These are phyloP conservation scores for Aramus guarauna DNA, from an alignment of 2,113 vertebrate genomes.

Conservation along the genomic window DNA sequence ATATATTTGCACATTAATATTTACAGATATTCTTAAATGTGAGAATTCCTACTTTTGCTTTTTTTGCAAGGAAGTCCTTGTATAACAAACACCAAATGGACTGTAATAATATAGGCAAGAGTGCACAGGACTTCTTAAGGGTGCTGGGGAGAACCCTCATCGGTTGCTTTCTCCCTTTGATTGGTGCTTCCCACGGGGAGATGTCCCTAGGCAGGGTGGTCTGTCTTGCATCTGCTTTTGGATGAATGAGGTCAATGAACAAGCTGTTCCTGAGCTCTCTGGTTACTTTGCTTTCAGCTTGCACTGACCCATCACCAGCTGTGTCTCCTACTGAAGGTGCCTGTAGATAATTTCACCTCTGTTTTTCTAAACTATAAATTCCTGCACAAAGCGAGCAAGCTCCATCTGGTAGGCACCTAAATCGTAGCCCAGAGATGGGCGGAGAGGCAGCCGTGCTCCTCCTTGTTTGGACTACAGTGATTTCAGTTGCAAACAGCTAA, in stretches of 20 bases:
- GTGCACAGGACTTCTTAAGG: not conserved
- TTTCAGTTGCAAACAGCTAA: not conserved
- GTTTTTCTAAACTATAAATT: not conserved
- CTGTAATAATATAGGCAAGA: not conserved
- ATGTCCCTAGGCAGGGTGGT: not conserved
- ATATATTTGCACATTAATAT: not conserved
- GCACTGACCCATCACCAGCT: not conserved
- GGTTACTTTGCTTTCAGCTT: not conserved
- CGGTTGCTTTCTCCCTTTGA: not conserved
- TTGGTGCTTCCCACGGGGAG: not conserved
- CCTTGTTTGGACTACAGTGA: not conserved
- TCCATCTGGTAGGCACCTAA: not conserved
- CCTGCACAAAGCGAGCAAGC: not conserved
- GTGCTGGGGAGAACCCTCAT: not conserved
- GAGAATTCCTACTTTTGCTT: not conserved
- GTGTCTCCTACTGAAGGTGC: not conserved
- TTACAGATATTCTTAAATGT: not conserved
- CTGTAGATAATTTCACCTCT: not conserved
- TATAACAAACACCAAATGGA: not conserved
- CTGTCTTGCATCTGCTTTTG: not conserved
- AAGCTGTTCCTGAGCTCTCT: not conserved
- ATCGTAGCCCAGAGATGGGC: not conserved
- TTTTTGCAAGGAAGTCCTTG: not conserved
- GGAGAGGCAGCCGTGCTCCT: not conserved
- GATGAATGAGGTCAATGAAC: not conserved